Evolutionary conservation across 2,113 vertebrate species (phyloP).

Genomic region (Rafetus swinhoei): DNA sequence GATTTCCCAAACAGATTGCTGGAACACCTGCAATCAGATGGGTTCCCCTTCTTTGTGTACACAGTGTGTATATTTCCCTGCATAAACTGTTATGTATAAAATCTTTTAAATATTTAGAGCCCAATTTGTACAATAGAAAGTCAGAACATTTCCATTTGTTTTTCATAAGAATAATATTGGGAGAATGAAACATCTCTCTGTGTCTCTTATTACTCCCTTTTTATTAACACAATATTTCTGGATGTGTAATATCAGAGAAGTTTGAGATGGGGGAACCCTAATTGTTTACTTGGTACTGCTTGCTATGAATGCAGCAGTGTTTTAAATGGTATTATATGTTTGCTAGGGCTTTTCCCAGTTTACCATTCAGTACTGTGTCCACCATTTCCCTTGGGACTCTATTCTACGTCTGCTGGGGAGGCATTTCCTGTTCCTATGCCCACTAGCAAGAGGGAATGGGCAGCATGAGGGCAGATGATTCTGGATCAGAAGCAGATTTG

Average conservation of each 20-base stretch:
- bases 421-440: neutral
- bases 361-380: neutral
- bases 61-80: neutral
- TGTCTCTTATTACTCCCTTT: neutral
- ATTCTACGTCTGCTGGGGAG: neutral
- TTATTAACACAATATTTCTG: rapidly evolving
- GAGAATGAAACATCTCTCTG: neutral
- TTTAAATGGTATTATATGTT: neutral
- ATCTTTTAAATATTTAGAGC: constrained; percentile 18
- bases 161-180: rapidly evolving
- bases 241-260: neutral
- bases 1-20: constrained; percentile 72
- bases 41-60: constrained; percentile 15
- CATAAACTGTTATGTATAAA: neutral
- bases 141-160: neutral
- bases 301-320: neutral
- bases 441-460: neutral
- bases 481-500: neutral
- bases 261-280: neutral
- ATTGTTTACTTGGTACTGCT: neutral
- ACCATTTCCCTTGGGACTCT: neutral
- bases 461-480: neutral
- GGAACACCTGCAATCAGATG: constrained; percentile 73
- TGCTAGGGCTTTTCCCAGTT: neutral
- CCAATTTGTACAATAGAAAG: neutral